Evolutionary conservation across 2,888 invertebrate genomes (phyloP).

Genomic region (Coleophora flavipennella): DNA sequence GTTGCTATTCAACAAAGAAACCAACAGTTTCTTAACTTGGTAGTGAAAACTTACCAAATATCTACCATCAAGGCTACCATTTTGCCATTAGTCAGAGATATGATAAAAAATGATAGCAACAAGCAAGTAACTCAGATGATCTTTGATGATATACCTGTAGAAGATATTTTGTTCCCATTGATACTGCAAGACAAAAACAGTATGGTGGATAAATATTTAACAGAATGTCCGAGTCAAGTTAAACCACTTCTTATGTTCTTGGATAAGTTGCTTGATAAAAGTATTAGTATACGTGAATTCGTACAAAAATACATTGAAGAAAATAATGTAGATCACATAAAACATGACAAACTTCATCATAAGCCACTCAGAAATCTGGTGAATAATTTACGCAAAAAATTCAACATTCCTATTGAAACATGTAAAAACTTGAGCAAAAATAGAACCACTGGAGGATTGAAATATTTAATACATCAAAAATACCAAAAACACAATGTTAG

Average conservation of each 20-base stretch:
- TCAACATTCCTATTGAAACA: constrained; percentile 77
- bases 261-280: constrained; percentile 78
- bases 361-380: constrained; percentile 86
- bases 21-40: constrained; percentile 73
- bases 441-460: constrained; percentile 82
- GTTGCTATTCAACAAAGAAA: constrained; percentile 79
- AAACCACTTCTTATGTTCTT: constrained; percentile 77
- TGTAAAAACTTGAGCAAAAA: constrained; percentile 83
- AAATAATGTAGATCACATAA: constrained; percentile 76
- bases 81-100: constrained; percentile 72
- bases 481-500: constrained; percentile 83
- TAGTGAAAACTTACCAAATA: constrained; percentile 77
- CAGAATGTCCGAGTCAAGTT: constrained; percentile 76
- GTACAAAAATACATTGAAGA: constrained; percentile 73
- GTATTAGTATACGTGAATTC: constrained; percentile 67
- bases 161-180: constrained; percentile 82
- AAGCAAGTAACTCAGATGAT: constrained; percentile 84
- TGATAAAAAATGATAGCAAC: constrained; percentile 66
- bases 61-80: constrained; percentile 74
- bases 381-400: constrained; percentile 82
- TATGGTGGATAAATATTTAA: constrained; percentile 83
- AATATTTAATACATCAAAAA: constrained; percentile 83
- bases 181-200: constrained; percentile 86
- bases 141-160: constrained; percentile 77
- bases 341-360: constrained; percentile 78